These are phyloP conservation scores for Crematogaster levior DNA, from an alignment of 2,888 invertebrate genomes.

Conservation along the genomic window DNA sequence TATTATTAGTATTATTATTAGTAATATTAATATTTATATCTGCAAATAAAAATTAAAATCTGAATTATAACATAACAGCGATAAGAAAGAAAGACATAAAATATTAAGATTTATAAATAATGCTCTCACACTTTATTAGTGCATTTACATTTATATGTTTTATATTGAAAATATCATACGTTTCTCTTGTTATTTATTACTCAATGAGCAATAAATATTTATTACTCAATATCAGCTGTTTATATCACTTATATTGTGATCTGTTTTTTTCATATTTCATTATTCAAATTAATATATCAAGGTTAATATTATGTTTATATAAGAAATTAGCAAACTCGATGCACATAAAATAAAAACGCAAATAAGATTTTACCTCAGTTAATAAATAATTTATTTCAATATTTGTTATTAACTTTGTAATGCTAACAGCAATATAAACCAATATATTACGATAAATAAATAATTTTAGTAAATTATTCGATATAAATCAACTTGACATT, in stretches of 20 bases:
- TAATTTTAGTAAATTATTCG: not conserved
- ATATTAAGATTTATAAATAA: conserved; percentile 12
- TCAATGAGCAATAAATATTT: no score
- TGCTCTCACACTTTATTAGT: not conserved
- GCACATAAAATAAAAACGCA: not conserved
- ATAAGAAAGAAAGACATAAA: not conserved
- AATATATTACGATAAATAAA: conserved; percentile 14
- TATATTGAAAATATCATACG: not conserved
- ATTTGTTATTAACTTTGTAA: conserved; percentile 1
- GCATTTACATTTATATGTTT: not conserved
- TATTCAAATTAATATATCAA: conserved; percentile 9
- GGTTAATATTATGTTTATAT: not conserved
- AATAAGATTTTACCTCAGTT: not conserved
- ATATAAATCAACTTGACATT: conserved; percentile 15
- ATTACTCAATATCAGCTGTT: not conserved
- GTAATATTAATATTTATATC: not conserved
- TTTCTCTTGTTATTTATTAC: not conserved
- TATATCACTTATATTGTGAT: not conserved
- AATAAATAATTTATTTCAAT: not conserved
- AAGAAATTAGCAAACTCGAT: not conserved
- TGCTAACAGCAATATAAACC: not conserved
- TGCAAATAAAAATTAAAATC: not conserved
- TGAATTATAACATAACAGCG: not conserved
- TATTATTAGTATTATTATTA: no score
- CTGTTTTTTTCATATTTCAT: not conserved